A percentile compares a stretch with the other conserved stretches of the same genome.
Conservation (phyloP, 35 echinoderm and acorn worm genomes). For the Ophioderma brevispina region DNA sequence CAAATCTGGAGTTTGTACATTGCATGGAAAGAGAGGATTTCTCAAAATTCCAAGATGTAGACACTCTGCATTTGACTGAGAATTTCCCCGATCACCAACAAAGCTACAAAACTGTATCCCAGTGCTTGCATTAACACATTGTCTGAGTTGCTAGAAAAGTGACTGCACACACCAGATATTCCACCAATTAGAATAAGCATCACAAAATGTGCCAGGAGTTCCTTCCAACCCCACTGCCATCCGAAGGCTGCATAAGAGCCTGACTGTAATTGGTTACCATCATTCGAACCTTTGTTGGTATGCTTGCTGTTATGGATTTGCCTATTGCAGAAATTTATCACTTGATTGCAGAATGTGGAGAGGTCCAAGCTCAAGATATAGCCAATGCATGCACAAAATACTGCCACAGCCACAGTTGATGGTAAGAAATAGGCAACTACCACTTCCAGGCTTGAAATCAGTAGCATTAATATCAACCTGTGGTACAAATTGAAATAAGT, state of each 20-base stretch:
- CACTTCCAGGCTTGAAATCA: constrained; percentile 44
- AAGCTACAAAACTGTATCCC: constrained; percentile 32
- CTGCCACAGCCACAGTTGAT: constrained; percentile 43
- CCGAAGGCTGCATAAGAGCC: constrained; percentile 46
- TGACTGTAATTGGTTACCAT: constrained; percentile 29
- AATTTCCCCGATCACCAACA: constrained; percentile 59
- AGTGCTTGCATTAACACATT: constrained; percentile 23
- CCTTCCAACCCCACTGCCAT: constrained; percentile 71
- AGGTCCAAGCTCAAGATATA: constrained; percentile 83
- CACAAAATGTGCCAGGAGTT: constrained; percentile 61
- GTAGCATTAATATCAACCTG: constrained; percentile 78
- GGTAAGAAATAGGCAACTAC: constrained; percentile 62
- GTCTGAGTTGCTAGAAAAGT: not conserved
- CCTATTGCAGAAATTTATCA: constrained; percentile 31
- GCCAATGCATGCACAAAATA: constrained; percentile 63
- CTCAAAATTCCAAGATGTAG: constrained; percentile 73
- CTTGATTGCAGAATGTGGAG: constrained; percentile 47
- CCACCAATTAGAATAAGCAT: constrained; percentile 57
- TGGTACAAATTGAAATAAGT: constrained; percentile 6
- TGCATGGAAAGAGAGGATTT: constrained; percentile 79
- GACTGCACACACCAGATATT: constrained; percentile 29
- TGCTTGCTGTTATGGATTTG: not conserved
- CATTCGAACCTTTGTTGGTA: not conserved
- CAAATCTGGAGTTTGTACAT: constrained; percentile 45
- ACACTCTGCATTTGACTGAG: constrained; percentile 54